phyloP scores from a whole-genome alignment of 2,888 invertebrate species.

The Cephus runcator region DNA sequence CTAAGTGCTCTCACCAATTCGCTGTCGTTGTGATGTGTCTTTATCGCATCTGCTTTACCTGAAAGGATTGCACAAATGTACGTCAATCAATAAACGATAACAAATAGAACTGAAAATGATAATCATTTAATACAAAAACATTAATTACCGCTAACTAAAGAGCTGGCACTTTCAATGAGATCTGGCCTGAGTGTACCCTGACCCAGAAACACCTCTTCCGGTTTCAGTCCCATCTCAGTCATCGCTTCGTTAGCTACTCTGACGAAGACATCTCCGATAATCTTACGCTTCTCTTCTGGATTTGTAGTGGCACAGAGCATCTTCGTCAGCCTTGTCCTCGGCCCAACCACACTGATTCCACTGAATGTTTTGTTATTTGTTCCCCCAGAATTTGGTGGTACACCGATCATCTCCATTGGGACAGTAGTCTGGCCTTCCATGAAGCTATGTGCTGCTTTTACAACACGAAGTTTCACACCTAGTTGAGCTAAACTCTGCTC shows the following conservation, averaged over 20 bases:
- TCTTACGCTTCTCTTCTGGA: constrained; percentile 98
- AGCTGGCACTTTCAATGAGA: constrained; percentile 96
- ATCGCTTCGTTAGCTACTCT: constrained; percentile 92
- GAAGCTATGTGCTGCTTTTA: constrained; percentile 76
- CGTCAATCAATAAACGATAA: not conserved
- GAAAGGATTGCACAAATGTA: not conserved
- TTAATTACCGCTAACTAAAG: constrained; percentile 75
- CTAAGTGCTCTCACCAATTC: constrained; percentile 85
- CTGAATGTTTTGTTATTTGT: constrained; percentile 63
- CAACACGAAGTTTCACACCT: constrained; percentile 83
- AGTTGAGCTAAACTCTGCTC: constrained; percentile 84
- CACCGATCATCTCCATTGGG: constrained; percentile 66
- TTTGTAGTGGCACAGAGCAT: constrained; percentile 87
- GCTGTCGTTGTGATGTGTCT: constrained; percentile 99
- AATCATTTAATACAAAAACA: constrained; percentile 2
- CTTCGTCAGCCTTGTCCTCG: constrained; percentile 77
- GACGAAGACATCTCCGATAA: constrained; percentile 99
- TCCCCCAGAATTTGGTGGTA: constrained; percentile 43
- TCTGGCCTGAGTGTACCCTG: constrained; percentile 98
- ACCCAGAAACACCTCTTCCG: constrained; percentile 91
- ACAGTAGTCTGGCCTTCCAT: constrained; percentile 86
- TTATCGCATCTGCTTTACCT: constrained; percentile 92
- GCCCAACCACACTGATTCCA: constrained; percentile 46
- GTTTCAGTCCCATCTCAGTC: constrained; percentile 85
- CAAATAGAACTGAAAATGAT: not conserved